A percentile compares a stretch with the other conserved stretches of the same genome.
phyloP scores from a whole-genome alignment of 53 echinoderm and acorn worm genomes.

The Echinarachnius parma region DNA sequence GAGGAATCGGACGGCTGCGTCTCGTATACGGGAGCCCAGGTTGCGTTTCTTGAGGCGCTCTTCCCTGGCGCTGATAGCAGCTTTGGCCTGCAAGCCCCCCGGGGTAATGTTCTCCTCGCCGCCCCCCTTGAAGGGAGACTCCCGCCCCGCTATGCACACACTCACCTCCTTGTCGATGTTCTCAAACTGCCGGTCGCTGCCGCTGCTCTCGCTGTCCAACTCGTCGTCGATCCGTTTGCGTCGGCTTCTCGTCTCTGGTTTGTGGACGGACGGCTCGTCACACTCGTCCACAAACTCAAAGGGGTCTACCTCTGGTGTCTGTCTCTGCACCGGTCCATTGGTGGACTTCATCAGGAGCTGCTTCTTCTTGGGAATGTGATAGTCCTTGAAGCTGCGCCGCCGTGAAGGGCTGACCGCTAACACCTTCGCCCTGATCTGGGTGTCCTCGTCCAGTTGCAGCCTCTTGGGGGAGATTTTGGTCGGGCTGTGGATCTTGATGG shows the following conservation, averaged over 20 bases:
- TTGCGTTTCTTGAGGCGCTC: slow-evolving; percentile 25
- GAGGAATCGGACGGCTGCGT: slow-evolving; percentile 62
- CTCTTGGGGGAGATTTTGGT: slow-evolving; percentile 53
- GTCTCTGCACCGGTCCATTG: slow-evolving; percentile 13
- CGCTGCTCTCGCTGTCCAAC: slow-evolving; percentile 62
- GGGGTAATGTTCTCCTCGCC: slow-evolving; percentile 30
- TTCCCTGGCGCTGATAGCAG: not conserved
- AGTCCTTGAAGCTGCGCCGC: slow-evolving; percentile 53
- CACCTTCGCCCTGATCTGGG: slow-evolving; percentile 44
- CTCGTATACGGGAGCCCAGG: slow-evolving; percentile 39
- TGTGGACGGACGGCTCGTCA: slow-evolving; percentile 27
- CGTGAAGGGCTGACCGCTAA: slow-evolving; percentile 50
- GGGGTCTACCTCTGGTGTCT: slow-evolving; percentile 19
- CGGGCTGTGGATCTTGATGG: slow-evolving; percentile 40
- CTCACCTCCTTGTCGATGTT: slow-evolving; percentile 73
- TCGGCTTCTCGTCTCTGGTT: slow-evolving; percentile 71
- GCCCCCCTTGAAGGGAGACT: slow-evolving; percentile 10
- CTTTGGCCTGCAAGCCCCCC: not conserved
- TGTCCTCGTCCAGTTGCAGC: slow-evolving; percentile 57
- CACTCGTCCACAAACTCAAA: slow-evolving; percentile 32
- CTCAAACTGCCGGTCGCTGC: slow-evolving; percentile 75
- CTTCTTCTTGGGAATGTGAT: slow-evolving; percentile 79
- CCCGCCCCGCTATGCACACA: slow-evolving; percentile 55
- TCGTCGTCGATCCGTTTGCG: slow-evolving; percentile 65
- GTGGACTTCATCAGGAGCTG: slow-evolving; percentile 38